A percentile compares a stretch with the other conserved stretches of the same genome.
Evolutionary conservation across 2,888 invertebrate species (phyloP).

Genomic region (Dolomedes plantarius): DNA sequence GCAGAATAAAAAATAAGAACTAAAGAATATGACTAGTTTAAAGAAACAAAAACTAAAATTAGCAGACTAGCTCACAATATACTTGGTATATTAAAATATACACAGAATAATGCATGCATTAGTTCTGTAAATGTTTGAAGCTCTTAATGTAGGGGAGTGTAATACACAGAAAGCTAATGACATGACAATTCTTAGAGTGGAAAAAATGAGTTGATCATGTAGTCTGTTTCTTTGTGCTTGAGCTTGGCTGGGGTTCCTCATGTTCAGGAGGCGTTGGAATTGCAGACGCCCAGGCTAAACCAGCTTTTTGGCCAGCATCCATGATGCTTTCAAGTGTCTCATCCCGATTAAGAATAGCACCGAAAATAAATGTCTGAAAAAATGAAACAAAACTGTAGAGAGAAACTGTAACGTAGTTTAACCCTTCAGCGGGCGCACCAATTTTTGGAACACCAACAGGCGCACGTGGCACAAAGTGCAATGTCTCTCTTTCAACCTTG

Average conservation of each 20-base stretch:
- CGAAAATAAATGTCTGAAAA: constrained; percentile 76
- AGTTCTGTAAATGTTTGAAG: constrained; percentile 46
- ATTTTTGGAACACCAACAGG: no score
- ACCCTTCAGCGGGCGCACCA: no score
- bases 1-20: neutral
- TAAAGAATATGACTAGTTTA: neutral
- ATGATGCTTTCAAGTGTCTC: constrained; percentile 75
- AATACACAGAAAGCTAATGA: constrained; percentile 23
- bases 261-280: constrained; percentile 26
- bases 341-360: constrained; percentile 77
- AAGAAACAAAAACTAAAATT: neutral
- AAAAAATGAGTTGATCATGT: constrained; percentile 27
- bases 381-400: neutral
- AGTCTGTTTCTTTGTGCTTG: constrained; percentile 52
- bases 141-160: constrained; percentile 37
- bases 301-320: constrained; percentile 74
- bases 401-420: no score
- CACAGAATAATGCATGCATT: constrained; percentile 19
- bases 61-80: neutral
- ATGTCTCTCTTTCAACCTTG: no score
- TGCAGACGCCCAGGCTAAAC: constrained; percentile 57
- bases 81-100: neutral
- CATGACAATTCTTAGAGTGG: neutral
- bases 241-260: constrained; percentile 50
- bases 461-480: no score